Evolutionary conservation across 2,113 vertebrate genomes (phyloP).

Genomic region (Todiramphus chloris): DNA sequence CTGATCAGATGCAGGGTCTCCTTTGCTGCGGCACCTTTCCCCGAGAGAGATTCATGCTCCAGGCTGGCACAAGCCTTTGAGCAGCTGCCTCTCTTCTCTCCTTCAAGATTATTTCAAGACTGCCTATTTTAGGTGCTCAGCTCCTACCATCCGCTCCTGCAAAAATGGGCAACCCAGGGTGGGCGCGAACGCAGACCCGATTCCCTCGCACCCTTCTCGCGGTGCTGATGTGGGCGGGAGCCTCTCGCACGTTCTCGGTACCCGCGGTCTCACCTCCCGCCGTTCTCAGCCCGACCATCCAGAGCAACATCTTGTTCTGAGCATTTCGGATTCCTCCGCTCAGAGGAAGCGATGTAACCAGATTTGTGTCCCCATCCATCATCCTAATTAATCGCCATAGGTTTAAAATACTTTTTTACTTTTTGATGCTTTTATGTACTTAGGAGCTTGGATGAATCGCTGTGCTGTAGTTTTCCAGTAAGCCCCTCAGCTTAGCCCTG

Average conservation of each 20-base stretch:
- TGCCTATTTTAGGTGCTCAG: neutral
- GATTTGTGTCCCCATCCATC: neutral
- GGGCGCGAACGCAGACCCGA: accelerated
- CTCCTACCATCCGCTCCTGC: neutral
- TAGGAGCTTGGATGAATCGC: neutral
- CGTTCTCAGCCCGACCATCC: accelerated
- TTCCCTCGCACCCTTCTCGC: neutral
- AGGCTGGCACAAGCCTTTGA: slow-evolving; percentile 37
- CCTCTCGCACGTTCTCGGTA: neutral
- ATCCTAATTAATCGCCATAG: neutral
- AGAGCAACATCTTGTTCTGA: neutral
- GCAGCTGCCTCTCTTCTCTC: slow-evolving; percentile 36
- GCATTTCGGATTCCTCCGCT: neutral
- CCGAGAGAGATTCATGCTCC: neutral
- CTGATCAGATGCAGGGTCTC: slow-evolving; percentile 41
- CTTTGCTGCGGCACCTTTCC: slow-evolving; percentile 44
- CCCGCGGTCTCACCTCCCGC: accelerated
- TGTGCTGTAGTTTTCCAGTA: neutral
- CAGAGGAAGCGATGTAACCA: neutral
- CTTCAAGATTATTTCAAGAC: slow-evolving; percentile 4
- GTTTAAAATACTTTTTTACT: neutral
- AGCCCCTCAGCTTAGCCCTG: slow-evolving; percentile 4
- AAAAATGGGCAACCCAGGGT: neutral
- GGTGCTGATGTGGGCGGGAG: neutral
- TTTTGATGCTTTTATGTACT: slow-evolving; percentile 36